Evolutionary conservation across 2,888 invertebrate species (phyloP), one percentile per base, ranked within the genome.

Genomic region (Metopia argyrocephala): DNA sequence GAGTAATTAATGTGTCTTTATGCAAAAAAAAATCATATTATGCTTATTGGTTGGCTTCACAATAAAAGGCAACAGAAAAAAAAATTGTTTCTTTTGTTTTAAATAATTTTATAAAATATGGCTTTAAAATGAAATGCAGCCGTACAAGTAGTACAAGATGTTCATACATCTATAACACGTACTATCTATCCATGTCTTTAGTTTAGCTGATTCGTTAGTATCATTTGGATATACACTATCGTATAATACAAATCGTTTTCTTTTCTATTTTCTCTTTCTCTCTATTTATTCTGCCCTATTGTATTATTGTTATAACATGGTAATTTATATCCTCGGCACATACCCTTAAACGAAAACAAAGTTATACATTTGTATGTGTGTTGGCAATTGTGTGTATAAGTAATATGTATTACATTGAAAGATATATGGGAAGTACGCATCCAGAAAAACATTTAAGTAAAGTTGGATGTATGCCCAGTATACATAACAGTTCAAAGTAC

Each of bases 321-420:
- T 56, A 71, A 73, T 73, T 78, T 68, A 66, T 73, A 66, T 62
- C 68, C 68, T 38, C 38, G 56, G 56, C n/a, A 68, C 23, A 62
- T 48, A 54, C 15, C 28, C n/a, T 38, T 9, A 46, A 18, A 18
- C 7, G 6, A 25, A 3, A 0, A 21, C 2, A 31, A 5, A 3
- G 20, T 5, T 38, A 21, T 31, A 50, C n/a, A 15, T 23, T 31
- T 65, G 50, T 52, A 18, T 20, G 20, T 69, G 45, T 79, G 56
- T 64, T 20, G 68, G 46, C 46, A 54, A 38, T 62, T 73, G 62
- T 74, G 62, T 66, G 52, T 57, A 48, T 21, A 46, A 46, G 38
- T 12, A 38, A 38, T 15, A 38, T 38, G 38, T 15, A 38, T 12
- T 2, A 38, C 38, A 38, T 12, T 38, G 15, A 15, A 15, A 12